Evolutionary conservation across 2,888 invertebrate genomes (phyloP), one percentile per base, ranked within the genome.

Genomic region (Polietes domitor): DNA sequence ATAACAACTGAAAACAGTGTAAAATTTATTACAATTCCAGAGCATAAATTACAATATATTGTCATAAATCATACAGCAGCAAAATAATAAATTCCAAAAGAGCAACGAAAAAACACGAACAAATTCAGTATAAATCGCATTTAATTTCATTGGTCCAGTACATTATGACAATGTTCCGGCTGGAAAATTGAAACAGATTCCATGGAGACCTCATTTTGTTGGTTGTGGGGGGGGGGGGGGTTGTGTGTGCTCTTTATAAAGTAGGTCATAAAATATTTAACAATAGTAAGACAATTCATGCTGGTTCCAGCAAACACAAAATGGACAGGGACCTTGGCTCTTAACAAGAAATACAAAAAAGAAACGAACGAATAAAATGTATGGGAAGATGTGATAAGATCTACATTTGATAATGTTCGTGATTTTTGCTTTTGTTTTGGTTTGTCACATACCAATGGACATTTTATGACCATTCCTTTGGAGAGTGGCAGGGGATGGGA

Each of bases 201-300:
- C 61, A 26, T 15, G 19, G 6, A 21, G 55, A 15, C 24, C 58
- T 15, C 15, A 5, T 7, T 32, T 32, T 32, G 5, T 3, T 4
- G 41, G 41, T 47, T 7, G 10, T 37, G 47, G 47, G n/a, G 47
- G n/a, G 1, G 47, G 47, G n/a, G n/a, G 47, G n/a, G n/a, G 1
- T 5, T 4, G 21, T 55, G 19, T 6, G 7, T 58, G 24, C 26
- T 58, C 6, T 17, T 63, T 32, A 10, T 5, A 21, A 43, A 3
- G 4, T 19, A 24, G 68, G 68, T 7, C 68, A 43, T 68, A 68
- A 68, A 68, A 68, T 68, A 43, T 68, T 68, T 68, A 68, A 68
- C 68, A 68, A 68, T 68, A 68, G 68, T 68, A 24, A 10, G 10
- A 24, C 61, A 61, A 61, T 61, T 26, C 26, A 61, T 32, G 61